Base-by-base conservation (phyloP, 2,888 invertebrate species). In the Melipona bicolor region DNA sequence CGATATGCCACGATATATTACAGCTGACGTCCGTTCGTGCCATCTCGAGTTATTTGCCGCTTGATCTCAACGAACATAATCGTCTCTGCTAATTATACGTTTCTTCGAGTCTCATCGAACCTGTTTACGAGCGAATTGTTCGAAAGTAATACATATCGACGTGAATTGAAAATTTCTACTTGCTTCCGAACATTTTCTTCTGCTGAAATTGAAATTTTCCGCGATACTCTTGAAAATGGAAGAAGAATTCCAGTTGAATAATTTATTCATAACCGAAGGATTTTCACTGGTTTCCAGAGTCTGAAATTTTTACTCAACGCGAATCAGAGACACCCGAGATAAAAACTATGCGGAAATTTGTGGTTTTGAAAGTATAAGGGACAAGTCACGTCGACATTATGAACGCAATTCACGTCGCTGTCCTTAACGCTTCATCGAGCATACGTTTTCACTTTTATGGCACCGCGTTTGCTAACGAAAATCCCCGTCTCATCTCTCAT, bases 1-100 rank as follows among this genome's bases (percentile, higher is more conserved):
- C 65, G 73, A 71, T 49, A 61, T 52, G 65, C 52, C 43, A 59
- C 17, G 64, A 79, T 61, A 77, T 56, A 82, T 79, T 71, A 54
- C 69, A 70, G 62, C 43, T 74, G 71, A 74, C 70, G 73, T 65
- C 74, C 54, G 11, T 27, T 73, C 54, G 50, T 24, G 69, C 21
- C 56, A 59, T n/a, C 62, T 70, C 64, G 24, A 21, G 27, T 62
- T 71, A 56, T 62, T 81, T 9, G 43, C 43, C 73, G 56, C 68
- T 75, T 4, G 62, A 62, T 19, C 62, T 68, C 74, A 85, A 86
- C 82, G 85, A 69, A 52, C 27, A 69, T 15, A 32, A 69, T 62
- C 32, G 32, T 11, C 21, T 21, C 27, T 27, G 52, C 24, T 69
- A 69, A 52, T 19, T 27, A 21, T 27, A 52, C 3, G 15, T 21